phyloP scores from a whole-genome alignment of 2,797 vertebrate species.

The Antennarius maculatus region DNA sequence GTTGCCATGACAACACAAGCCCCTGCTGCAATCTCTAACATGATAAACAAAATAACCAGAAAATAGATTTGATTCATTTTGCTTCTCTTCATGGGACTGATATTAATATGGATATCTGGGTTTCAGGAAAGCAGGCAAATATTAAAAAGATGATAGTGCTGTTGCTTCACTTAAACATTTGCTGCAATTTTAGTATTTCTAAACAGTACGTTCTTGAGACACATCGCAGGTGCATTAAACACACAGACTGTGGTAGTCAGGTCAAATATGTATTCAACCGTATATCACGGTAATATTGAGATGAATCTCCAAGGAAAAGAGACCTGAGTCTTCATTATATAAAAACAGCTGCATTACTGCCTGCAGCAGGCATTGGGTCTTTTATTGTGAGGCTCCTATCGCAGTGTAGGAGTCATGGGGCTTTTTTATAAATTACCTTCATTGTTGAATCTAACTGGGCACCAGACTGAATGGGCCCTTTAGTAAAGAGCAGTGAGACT shows the following conservation, averaged over 20 bases:
- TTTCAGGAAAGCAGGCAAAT: conserved; percentile 55
- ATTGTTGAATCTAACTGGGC: conserved; percentile 80
- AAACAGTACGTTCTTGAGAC: conserved; percentile 10
- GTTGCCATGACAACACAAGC: conserved; percentile 84
- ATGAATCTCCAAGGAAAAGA: conserved; percentile 24
- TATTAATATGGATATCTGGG: background rate
- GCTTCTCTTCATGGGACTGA: conserved; percentile 49
- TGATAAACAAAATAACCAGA: conserved; percentile 76
- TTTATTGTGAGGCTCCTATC: conserved; percentile 34
- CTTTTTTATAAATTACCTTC: conserved; percentile 51
- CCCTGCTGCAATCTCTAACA: conserved; percentile 71
- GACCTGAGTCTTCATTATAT: conserved; percentile 29
- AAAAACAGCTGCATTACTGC: conserved; percentile 57
- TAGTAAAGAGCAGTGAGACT: conserved; percentile 47
- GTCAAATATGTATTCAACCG: background rate
- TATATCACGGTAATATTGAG: conserved; percentile 10
- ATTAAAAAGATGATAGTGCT: conserved; percentile 56
- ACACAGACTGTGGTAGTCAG: background rate
- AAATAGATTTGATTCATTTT: conserved; percentile 81
- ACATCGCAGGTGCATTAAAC: conserved; percentile 2
- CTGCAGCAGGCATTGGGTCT: conserved; percentile 44
- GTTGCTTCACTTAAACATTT: conserved; percentile 23
- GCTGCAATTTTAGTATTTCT: conserved; percentile 23
- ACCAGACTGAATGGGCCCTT: conserved; percentile 70
- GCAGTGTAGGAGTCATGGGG: conserved; percentile 47